Base-by-base conservation (phyloP, 2,113 vertebrate species). In the Aegypius monachus region DNA sequence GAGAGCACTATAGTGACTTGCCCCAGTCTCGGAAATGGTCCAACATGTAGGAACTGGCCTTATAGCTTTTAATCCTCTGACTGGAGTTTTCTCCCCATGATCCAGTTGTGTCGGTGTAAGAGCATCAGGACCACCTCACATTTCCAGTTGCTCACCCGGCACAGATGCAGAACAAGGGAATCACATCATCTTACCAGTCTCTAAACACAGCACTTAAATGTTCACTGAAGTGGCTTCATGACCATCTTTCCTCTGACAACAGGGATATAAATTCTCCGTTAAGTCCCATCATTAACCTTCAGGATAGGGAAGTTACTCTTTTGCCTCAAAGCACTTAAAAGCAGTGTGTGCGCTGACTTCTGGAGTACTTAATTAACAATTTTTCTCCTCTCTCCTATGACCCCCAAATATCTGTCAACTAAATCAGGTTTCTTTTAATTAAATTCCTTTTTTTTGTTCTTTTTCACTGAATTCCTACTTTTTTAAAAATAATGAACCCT, bases 61-160 rank as follows among this genome's bases (percentile, higher is more conserved):
- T 42, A 4, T 6, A 20, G 4, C 29, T 59, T 52, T 65, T 17
- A 59, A 13, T 73, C 12, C 53, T 75, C n/a, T 67, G 70, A 61
- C 10, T 1, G 2, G 31, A 12, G 18, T 42, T 87, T 79, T 71
- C 9, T 70, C 8, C 38, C 17, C 0, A 0, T 16, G 36, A 34
- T 29, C 36, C 26, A 6, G 5, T 36, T 25, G 36, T 8, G 27
- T 8, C 53, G 42, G 50, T 16, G 3, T 4, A 31, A 42, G 50
- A 52, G 27, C 45, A 32, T 4, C 0, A 0, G 68, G 26, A 45
- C 40, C 7, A 9, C 11, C 52, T 78, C 20, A 7, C 50, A 4
- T 32, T 81, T 79, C 72, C 88, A 79, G 56, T 43, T 73, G 61
- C 61, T 93, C 71, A 18, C 56, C 22, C 85, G 27, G 66, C 0